phyloP scores from a whole-genome alignment of 2,888 invertebrate genomes.

The Isoperla grammatica region DNA sequence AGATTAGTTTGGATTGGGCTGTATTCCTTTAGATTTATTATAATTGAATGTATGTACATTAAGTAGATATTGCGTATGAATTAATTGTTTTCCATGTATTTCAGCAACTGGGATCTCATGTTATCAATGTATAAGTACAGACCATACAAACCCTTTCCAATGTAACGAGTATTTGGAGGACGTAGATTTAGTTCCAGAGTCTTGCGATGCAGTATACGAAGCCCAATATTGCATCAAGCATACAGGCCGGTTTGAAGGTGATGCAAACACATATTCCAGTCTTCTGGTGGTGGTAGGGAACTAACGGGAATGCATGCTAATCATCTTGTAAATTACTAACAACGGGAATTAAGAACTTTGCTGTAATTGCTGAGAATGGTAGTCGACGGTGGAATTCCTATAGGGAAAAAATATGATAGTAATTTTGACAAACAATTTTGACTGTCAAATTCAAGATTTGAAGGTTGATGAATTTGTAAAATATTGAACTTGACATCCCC shows the following conservation, averaged over 20 bases:
- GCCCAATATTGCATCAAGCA: slow-evolving; percentile 91
- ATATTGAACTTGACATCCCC: too few relatives aligned
- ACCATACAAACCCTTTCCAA: slow-evolving; percentile 68
- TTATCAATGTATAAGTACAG: slow-evolving; percentile 84
- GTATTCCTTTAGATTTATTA: too few relatives aligned
- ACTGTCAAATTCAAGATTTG: too few relatives aligned
- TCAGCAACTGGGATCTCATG: slow-evolving; percentile 66
- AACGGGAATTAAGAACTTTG: slow-evolving; percentile 12
- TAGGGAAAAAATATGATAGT: too few relatives aligned
- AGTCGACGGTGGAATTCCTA: too few relatives aligned
- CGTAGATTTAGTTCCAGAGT: slow-evolving; percentile 58
- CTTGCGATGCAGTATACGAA: slow-evolving; percentile 74
- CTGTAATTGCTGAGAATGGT: too few relatives aligned
- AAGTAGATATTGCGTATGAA: too few relatives aligned
- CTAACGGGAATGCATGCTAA: slow-evolving; percentile 17
- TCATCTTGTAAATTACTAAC: slow-evolving; percentile 7
- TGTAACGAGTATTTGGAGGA: slow-evolving; percentile 74
- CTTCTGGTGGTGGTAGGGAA: slow-evolving; percentile 42
- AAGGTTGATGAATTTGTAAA: too few relatives aligned
- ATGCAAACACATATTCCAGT: not conserved
- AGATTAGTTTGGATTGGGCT: too few relatives aligned
- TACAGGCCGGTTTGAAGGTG: slow-evolving; percentile 85
- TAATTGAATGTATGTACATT: too few relatives aligned
- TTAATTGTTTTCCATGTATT: slow-evolving; percentile 37
- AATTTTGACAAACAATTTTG: too few relatives aligned